These are phyloP conservation scores for Silurus aristotelis DNA, from an alignment of 2,797 vertebrate genomes.

Conservation along the genomic window DNA sequence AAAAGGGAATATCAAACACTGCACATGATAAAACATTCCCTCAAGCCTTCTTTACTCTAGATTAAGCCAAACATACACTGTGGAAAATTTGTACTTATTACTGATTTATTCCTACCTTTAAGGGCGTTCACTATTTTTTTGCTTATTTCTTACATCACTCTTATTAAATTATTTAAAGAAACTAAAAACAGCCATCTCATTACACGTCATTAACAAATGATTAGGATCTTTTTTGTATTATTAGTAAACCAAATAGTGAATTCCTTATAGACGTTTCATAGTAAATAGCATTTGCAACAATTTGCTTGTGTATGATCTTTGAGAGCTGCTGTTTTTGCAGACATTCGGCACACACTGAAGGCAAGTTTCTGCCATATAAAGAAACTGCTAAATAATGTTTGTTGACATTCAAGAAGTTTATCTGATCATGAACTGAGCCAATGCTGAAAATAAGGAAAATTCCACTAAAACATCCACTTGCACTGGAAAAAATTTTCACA, in stretches of 20 bases:
- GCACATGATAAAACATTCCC: neutral
- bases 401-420: neutral
- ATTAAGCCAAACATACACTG: neutral
- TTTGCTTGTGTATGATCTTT: neutral
- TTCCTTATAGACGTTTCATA: neutral
- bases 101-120: neutral
- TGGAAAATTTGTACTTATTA: neutral
- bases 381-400: neutral
- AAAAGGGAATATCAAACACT: constrained; percentile 14
- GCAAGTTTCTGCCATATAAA: neutral
- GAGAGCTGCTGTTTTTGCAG: neutral
- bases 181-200: neutral
- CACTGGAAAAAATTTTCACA: neutral
- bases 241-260: neutral
- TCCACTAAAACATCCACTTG: neutral
- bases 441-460: neutral
- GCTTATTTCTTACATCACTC: neutral
- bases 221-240: neutral
- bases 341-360: neutral
- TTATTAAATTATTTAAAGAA: neutral
- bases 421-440: no score
- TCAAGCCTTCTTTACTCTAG: neutral
- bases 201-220: neutral
- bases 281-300: neutral
- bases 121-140: neutral